Evolutionary conservation across 2,797 vertebrate species (phyloP).

Genomic region (Bradypus variegatus): DNA sequence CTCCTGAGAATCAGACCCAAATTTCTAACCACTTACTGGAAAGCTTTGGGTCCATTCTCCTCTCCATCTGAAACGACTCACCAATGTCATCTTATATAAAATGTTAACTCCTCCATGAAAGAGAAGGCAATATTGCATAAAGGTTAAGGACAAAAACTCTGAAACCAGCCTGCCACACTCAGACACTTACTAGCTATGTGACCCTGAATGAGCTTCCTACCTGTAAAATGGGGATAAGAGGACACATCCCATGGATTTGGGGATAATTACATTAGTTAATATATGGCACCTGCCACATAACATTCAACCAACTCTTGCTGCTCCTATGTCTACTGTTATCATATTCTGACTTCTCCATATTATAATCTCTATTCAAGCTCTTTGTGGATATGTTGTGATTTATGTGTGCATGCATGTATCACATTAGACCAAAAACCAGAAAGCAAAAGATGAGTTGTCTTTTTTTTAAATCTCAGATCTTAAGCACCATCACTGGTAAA

Average conservation of each 20-base stretch:
- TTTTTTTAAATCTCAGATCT: neutral
- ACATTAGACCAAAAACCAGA: neutral
- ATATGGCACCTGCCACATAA: neutral
- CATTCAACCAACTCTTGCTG: neutral
- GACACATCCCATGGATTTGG: neutral
- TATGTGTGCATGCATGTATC: no score
- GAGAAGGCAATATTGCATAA: neutral
- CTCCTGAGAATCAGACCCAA: neutral
- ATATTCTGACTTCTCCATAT: neutral
- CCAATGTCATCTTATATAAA: neutral
- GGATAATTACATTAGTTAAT: neutral
- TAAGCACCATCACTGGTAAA: neutral
- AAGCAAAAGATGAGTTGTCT: neutral
- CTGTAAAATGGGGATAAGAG: neutral
- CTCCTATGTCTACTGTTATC: neutral
- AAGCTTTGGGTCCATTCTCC: neutral
- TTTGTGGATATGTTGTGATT: neutral
- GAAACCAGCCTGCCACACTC: neutral
- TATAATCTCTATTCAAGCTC: neutral
- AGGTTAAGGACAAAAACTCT: neutral
- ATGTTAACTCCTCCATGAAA: neutral
- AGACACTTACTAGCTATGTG: neutral
- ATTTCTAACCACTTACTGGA: neutral
- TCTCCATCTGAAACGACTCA: neutral
- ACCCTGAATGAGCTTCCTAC: neutral